Evolutionary conservation across 2,113 vertebrate genomes (phyloP).

Genomic region (Alethe diademata): DNA sequence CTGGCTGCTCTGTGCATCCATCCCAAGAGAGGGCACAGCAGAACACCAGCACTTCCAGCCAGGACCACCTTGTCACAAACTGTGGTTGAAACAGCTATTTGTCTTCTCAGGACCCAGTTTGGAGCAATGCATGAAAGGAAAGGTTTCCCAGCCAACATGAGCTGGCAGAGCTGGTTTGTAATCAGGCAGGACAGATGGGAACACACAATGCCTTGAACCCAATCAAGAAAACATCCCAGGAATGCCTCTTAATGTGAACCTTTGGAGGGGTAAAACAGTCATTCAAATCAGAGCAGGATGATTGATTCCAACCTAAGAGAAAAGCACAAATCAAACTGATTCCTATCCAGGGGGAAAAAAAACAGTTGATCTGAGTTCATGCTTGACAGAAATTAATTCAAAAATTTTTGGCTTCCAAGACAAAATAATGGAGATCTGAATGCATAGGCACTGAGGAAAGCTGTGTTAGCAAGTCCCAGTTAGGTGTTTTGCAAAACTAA

Average conservation of each 20-base stretch:
- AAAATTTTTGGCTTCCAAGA: neutral
- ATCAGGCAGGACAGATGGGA: slow-evolving; percentile 55
- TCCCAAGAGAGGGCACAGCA: neutral
- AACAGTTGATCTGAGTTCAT: neutral
- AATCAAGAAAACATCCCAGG: slow-evolving; percentile 62
- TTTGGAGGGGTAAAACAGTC: slow-evolving; percentile 49
- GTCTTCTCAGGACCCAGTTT: neutral
- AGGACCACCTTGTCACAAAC: neutral
- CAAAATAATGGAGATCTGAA: neutral
- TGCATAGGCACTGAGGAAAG: neutral
- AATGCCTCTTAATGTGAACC: slow-evolving; percentile 45
- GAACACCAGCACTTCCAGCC: neutral
- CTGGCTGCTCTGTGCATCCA: neutral
- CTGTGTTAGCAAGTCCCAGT: neutral
- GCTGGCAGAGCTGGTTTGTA: slow-evolving; percentile 44
- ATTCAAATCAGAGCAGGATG: slow-evolving; percentile 43
- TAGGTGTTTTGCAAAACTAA: neutral
- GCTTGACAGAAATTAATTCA: neutral
- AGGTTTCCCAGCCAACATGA: slow-evolving; percentile 44
- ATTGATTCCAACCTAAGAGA: slow-evolving; percentile 28
- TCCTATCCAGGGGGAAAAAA: neutral
- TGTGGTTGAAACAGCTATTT: neutral
- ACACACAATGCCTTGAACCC: slow-evolving; percentile 56
- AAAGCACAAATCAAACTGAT: slow-evolving; percentile 23
- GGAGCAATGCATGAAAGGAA: neutral